These are phyloP conservation scores for Microplitis demolitor DNA, from an alignment of 1,140 invertebrate species.

Conservation along the genomic window DNA sequence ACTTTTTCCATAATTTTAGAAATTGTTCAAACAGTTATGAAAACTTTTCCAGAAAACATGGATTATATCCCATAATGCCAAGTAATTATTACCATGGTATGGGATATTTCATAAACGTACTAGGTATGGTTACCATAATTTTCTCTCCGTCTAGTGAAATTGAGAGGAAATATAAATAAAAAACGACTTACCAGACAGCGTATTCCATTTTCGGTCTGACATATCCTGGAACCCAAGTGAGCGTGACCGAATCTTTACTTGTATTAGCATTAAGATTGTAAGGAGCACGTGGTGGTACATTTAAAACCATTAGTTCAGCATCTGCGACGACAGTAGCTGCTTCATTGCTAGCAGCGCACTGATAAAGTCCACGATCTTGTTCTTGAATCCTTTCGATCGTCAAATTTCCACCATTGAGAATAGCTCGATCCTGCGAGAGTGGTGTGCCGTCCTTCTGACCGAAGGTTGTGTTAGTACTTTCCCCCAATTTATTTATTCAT, in stretches of 20 bases:
- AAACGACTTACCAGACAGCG: constrained; percentile 75
- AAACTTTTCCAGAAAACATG: too few relatives aligned
- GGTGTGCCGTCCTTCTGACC: constrained; percentile 71
- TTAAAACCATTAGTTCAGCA: constrained; percentile 86
- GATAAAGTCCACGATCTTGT: constrained; percentile 87
- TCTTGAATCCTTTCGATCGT: constrained; percentile 83
- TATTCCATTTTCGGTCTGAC: constrained; percentile 82
- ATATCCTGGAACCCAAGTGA: constrained; percentile 87
- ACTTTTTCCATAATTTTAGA: too few relatives aligned
- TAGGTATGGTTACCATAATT: too few relatives aligned
- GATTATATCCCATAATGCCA: too few relatives aligned
- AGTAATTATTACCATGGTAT: too few relatives aligned
- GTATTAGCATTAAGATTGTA: constrained; percentile 85
- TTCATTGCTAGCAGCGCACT: constrained; percentile 90
- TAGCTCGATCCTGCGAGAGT: constrained; percentile 72
- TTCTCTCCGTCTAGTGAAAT: too few relatives aligned
- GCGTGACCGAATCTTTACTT: constrained; percentile 75
- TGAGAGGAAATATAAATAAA: background rate
- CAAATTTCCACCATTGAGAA: constrained; percentile 81
- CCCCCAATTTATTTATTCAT: constrained; percentile 12
- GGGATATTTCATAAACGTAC: too few relatives aligned
- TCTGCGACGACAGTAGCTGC: constrained; percentile 87
- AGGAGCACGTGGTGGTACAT: constrained; percentile 86
- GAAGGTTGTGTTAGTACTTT: constrained; percentile 28
- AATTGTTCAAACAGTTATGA: too few relatives aligned